These are phyloP conservation scores for Drosophila kohkoa DNA, from an alignment of 1,140 invertebrate species.

Conservation along the genomic window DNA sequence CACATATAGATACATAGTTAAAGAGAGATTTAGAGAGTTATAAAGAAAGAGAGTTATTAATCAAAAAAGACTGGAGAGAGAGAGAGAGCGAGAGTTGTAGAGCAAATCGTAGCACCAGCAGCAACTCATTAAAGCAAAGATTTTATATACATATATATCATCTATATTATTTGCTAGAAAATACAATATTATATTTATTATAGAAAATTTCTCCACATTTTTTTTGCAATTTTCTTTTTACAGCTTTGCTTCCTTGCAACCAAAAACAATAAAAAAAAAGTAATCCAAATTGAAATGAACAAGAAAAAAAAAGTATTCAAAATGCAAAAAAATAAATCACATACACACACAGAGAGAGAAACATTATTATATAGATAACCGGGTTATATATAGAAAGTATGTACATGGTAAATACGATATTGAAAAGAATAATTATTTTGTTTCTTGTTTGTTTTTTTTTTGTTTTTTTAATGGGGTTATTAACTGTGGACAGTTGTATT, in stretches of 20 bases:
- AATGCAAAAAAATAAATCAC: constrained; percentile 63
- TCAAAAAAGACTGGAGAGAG: constrained; percentile 20
- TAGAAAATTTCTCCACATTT: constrained; percentile 70
- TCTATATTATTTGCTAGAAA: constrained; percentile 10
- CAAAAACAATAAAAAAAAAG: constrained; percentile 16
- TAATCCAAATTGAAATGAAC: constrained; percentile 42
- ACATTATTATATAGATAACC: constrained; percentile 30
- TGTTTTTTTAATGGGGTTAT: constrained; percentile 22
- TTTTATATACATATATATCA: constrained; percentile 33
- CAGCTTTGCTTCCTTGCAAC: constrained; percentile 74
- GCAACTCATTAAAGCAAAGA: constrained; percentile 27
- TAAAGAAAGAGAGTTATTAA: constrained; percentile 33
- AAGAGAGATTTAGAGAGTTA: constrained; percentile 48
- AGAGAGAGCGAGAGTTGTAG: constrained; percentile 23
- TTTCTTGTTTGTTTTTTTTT: neutral
- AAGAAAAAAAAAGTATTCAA: constrained; percentile 48
- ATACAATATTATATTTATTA: constrained; percentile 34
- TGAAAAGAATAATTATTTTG: constrained; percentile 16
- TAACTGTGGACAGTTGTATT: constrained; percentile 40
- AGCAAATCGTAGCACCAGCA: constrained; percentile 31
- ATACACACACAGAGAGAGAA: constrained; percentile 58
- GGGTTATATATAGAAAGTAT: constrained; percentile 27
- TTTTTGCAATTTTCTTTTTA: constrained; percentile 48
- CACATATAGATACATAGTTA: constrained; percentile 32
- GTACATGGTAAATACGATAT: constrained; percentile 26